Evolutionary conservation across 35 echinoderm and acorn worm genomes (phyloP), one percentile per base, ranked within the genome.

Genomic region (Heliocidaris erythrogramma): DNA sequence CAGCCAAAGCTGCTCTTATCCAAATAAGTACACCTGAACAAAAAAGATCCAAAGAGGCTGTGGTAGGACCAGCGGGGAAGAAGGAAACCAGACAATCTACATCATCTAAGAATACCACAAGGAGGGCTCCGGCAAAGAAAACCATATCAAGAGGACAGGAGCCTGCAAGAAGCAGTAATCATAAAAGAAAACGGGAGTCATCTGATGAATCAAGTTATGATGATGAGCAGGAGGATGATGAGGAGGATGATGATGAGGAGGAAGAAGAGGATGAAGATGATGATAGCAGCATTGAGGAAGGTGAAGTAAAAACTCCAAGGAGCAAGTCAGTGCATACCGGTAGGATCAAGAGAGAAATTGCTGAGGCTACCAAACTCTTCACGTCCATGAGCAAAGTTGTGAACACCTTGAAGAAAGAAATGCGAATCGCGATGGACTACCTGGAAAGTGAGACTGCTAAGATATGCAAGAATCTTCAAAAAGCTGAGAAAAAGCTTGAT

Each of bases 401-500:
- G 24, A 12, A 30, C 12, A 92, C n/a, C 8, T 12, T 92, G 32
- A 92, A 92, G 50, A 49, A 92, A 30, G 91, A 92, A 52, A 56
- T 59, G n/a, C 14, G 30, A 50, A 48, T 59, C 11, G 50, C 91
- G 9, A 21, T 92, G 47, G 50, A 92, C 29, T 92, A 52, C 27
- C 91, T 92, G 10, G 91, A 92, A 59, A 59, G 29, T n/a, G 48
- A 92, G 48, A 59, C 91, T 30, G 48, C 11, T 59, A 92, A 92
- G 49, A 49, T 92, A 48, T 56, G 18, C 27, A 48, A 92, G 31
- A 59, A 92, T 92, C 49, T 92, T 30, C 31, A 59, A 59, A 50
- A 49, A 17, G 91, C 31, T 17, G 31, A 92, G 50, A 59, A 92
- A 92, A 13, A 27, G n/a, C 91, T 92, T 16, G 91, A 92, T n/a